phyloP scores from a whole-genome alignment of 1,140 invertebrate genomes.

The Anthonomus grandis region DNA sequence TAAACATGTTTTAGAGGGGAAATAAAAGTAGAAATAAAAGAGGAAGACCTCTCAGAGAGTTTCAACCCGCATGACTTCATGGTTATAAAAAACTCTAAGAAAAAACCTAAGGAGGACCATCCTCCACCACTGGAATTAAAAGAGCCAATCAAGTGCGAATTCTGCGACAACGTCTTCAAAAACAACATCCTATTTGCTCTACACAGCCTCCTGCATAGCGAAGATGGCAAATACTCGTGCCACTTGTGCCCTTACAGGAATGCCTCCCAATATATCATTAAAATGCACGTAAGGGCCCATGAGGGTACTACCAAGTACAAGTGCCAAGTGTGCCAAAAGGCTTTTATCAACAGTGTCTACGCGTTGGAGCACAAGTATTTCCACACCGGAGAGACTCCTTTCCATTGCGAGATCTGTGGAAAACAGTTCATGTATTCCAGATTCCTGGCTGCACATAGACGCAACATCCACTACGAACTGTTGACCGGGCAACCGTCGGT shows the following conservation, averaged over 20 bases:
- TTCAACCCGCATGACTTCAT: too few species aligned
- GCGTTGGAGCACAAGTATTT: conserved; percentile 45
- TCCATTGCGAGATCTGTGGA: conserved; percentile 60
- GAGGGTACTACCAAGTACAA: conserved; percentile 32
- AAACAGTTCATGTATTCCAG: conserved; percentile 39
- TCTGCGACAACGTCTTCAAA: not conserved
- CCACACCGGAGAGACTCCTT: conserved; percentile 74
- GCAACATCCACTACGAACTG: conserved; percentile 36
- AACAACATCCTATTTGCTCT: too few species aligned
- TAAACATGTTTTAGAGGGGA: too few species aligned
- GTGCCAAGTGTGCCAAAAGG: conserved; percentile 51
- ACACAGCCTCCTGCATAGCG: too few species aligned
- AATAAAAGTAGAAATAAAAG: too few species aligned
- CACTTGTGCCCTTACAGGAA: too few species aligned
- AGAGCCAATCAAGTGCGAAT: conserved; percentile 49
- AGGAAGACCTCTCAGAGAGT: too few species aligned
- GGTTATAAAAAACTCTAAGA: conserved; percentile 52
- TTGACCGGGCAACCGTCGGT: too few species aligned
- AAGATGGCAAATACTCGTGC: too few species aligned
- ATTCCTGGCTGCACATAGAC: conserved; percentile 40
- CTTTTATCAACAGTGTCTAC: conserved; percentile 44
- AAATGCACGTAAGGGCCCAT: conserved; percentile 48
- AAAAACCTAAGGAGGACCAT: too few species aligned
- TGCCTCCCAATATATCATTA: too few species aligned
- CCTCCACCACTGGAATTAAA: conserved; percentile 51